Conservation (phyloP, 2,113 vertebrate genomes). For the Emydura subglobosa region DNA sequence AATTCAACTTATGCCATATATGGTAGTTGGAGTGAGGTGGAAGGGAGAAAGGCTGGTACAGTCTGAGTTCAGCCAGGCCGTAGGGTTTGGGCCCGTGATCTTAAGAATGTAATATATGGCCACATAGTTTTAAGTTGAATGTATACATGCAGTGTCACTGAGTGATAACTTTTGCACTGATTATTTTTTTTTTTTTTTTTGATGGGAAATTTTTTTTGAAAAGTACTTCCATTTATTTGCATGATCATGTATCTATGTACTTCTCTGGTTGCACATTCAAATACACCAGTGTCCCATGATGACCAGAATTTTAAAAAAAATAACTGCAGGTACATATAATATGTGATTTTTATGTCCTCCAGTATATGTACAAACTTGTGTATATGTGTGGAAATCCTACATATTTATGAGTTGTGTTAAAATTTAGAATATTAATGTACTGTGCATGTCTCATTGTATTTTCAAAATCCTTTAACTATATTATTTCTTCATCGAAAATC, state of each 20-base stretch:
- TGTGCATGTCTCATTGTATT: not conserved
- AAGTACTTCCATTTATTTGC: not conserved
- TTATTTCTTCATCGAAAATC: not conserved
- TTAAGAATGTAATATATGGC: too few relatives aligned
- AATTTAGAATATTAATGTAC: not conserved
- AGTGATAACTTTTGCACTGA: not conserved
- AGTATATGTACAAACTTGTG: not conserved
- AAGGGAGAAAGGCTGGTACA: not conserved
- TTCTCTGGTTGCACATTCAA: not conserved
- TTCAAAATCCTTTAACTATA: not conserved
- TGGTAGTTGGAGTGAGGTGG: not conserved
- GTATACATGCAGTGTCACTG: too few relatives aligned
- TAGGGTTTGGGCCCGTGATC: too few relatives aligned
- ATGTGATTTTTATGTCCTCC: not conserved
- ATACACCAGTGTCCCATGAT: accelerated
- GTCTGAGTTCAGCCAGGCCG: not conserved
- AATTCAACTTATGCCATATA: not conserved
- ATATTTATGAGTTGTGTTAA: not conserved
- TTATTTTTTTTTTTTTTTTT: not conserved
- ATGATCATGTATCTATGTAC: not conserved
- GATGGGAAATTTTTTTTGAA: not conserved
- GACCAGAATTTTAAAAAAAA: not conserved
- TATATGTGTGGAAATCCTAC: not conserved
- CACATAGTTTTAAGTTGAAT: too few relatives aligned
- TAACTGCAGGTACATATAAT: not conserved